Conservation (phyloP, 2,113 vertebrate genomes). For the Tragulus kanchil region DNA sequence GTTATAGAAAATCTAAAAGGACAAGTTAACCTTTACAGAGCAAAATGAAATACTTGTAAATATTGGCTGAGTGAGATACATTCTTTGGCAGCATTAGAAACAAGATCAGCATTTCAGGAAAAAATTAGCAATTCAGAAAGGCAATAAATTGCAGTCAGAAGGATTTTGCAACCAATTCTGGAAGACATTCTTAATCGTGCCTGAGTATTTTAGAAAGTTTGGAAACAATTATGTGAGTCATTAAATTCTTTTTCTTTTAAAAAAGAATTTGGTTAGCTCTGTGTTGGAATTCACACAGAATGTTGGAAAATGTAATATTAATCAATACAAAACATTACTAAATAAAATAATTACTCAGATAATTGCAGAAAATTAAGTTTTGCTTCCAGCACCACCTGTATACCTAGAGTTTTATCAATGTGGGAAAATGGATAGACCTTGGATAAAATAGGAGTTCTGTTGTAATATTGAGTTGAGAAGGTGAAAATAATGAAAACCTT, state of each 20-base stretch:
- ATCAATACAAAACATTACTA: not conserved
- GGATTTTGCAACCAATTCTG: slow-evolving; percentile 51
- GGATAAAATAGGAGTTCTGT: not conserved
- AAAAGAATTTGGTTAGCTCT: not conserved
- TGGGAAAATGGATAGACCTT: not conserved
- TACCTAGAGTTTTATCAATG: not conserved
- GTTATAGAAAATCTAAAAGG: slow-evolving; percentile 26
- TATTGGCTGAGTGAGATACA: slow-evolving; percentile 45
- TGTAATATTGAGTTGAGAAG: not conserved
- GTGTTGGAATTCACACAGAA: not conserved
- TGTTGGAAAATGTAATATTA: not conserved
- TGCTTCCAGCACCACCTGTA: not conserved
- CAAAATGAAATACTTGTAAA: slow-evolving; percentile 60
- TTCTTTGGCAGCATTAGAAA: slow-evolving; percentile 31
- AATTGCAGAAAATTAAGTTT: not conserved
- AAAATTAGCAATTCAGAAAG: slow-evolving; percentile 31
- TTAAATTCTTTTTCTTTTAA: not conserved
- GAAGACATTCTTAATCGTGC: not conserved
- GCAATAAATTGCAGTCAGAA: slow-evolving; percentile 42
- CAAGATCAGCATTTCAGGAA: slow-evolving; percentile 49
- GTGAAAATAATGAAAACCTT: not conserved
- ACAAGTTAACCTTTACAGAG: not conserved
- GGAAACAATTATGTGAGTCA: not conserved
- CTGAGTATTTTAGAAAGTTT: not conserved
- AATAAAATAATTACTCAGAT: not conserved